Evolutionary conservation across 1,140 invertebrate species (phyloP).

Genomic region (Caenorhabditis elegans): DNA sequence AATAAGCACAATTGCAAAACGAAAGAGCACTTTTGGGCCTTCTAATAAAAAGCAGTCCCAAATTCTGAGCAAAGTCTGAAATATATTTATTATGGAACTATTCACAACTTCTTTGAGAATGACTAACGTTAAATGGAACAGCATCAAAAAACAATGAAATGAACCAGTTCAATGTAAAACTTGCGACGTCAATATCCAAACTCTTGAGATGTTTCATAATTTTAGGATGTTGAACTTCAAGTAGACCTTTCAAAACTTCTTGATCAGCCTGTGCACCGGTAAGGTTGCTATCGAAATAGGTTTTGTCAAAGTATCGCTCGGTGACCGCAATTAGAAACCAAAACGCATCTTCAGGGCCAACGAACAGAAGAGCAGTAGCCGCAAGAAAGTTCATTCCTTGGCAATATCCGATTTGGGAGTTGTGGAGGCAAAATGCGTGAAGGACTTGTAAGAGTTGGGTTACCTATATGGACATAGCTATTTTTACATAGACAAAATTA

Average conservation of each 20-base stretch:
- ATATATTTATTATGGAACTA: slow-evolving; percentile 36
- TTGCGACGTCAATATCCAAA: slow-evolving; percentile 70
- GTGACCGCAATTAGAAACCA: slow-evolving; percentile 71
- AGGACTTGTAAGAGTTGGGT: slow-evolving; percentile 69
- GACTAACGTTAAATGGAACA: slow-evolving; percentile 69
- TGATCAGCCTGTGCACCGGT: slow-evolving; percentile 71
- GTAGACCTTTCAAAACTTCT: slow-evolving; percentile 69
- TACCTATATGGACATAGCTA: slow-evolving; percentile 67
- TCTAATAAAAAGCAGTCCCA: slow-evolving; percentile 89
- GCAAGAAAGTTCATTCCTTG: slow-evolving; percentile 72
- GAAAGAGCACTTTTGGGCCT: slow-evolving; percentile 38
- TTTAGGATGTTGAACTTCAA: slow-evolving; percentile 68
- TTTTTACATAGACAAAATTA: too few species aligned
- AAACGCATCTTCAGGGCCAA: slow-evolving; percentile 70
- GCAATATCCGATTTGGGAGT: slow-evolving; percentile 69
- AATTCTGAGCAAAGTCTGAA: slow-evolving; percentile 70
- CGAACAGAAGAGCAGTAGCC: slow-evolving; percentile 70
- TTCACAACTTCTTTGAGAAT: neutral
- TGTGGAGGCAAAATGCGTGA: slow-evolving; percentile 70
- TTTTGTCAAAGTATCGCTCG: slow-evolving; percentile 69
- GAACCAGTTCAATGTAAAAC: slow-evolving; percentile 72
- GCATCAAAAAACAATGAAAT: slow-evolving; percentile 71
- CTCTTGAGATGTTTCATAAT: slow-evolving; percentile 65
- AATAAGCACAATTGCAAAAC: slow-evolving; percentile 73
- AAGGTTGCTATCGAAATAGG: slow-evolving; percentile 70